Evolutionary conservation across 2,888 invertebrate genomes (phyloP), one percentile per base, ranked within the genome.

Genomic region (Cataglyphis livida): DNA sequence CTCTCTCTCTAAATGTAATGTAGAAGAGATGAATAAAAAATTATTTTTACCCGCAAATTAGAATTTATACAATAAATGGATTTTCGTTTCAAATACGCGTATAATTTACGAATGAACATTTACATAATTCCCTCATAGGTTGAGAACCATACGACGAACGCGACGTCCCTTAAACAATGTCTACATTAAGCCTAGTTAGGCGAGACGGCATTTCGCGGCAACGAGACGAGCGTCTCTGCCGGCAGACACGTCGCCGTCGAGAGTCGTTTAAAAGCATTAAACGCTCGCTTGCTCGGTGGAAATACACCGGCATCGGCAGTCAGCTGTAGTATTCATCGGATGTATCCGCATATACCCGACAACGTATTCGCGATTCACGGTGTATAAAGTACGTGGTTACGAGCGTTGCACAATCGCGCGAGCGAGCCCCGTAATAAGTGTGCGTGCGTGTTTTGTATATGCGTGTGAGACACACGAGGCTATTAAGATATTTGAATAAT

Each of bases 401-500:
- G 87, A 90, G 85, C 86, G 68, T 66, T 83, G 73, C 87, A 85
- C 83, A 85, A 85, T 82, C 82, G 83, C 83, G 79, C 64, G 62
- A 57, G 70, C 64, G 44, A 62, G 54, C 57, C 41, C 41, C 48
- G 71, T n/a, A n/a, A n/a, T 5, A 7, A 7, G n/a, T n/a, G n/a
- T 7, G n/a, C n/a, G 51, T 2, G 7, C n/a, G n/a, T 51, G n/a
- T 15, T 15, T n/a, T n/a, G 7, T 15, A 5, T 51, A n/a, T n/a
- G 6, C n/a, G 51, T n/a, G n/a, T n/a, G n/a, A 7, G 51, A n/a
- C 51, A 51, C 86, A 81, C 83, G 83, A 71, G 44, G 90, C 91
- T 90, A 91, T 91, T 91, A 91, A 91, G 91, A 91, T 91, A 90
- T 91, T 91, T 90, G 90, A 90, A 86, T 90, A 91, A 91, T 91